Base-by-base conservation (phyloP, 1,140 invertebrate genomes). In the Eufriesea mexicana region DNA sequence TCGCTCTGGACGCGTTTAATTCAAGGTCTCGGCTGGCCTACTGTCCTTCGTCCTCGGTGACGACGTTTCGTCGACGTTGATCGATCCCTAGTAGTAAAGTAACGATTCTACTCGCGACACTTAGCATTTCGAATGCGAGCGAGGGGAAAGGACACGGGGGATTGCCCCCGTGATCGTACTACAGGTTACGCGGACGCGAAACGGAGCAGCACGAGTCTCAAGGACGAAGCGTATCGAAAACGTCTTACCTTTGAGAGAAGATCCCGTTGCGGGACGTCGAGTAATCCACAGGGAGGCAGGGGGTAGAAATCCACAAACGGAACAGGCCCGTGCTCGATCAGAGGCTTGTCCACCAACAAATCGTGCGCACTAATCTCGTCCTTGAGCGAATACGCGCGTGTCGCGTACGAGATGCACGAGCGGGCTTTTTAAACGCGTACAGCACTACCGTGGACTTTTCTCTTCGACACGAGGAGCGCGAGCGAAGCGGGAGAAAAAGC, bases 341-440 rank as follows among this genome's bases (percentile, higher is more conserved):
- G 55, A 61, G 18, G 54, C n/a, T 70, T 70, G 81, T 68, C 81
- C 74, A 83, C 82, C 86, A 87, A 84, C 82, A 79, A 74, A 76
- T 87, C 72, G 76, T 87, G 72, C 85, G 86, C 86, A 87, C 86
- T 87, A 45, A 87, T 76, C 35, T 35, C 23, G 83, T 79, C 47
- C 66, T 74, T 74, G 23, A 12, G 54, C 18, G 18, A 51, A 28
- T 62, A 70, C 49, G n/a, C 68, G 68, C 73, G 64, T 14, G 18
- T 20, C 16, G 18, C 14, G 61, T 47, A 35, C 35, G 75, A 54
- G 45, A 47, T 45, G 45, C 67, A 49, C 67, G 67, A 25, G 54
- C 35, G 54, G 35, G 10, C 35, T 57, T 42, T 55, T 73, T 9
- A 59, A 74, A 61, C 9, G n/a, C 14, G 35, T 74, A 45, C 57